Conservation (phyloP, 2,113 vertebrate genomes). For the Galemys pyrenaicus region DNA sequence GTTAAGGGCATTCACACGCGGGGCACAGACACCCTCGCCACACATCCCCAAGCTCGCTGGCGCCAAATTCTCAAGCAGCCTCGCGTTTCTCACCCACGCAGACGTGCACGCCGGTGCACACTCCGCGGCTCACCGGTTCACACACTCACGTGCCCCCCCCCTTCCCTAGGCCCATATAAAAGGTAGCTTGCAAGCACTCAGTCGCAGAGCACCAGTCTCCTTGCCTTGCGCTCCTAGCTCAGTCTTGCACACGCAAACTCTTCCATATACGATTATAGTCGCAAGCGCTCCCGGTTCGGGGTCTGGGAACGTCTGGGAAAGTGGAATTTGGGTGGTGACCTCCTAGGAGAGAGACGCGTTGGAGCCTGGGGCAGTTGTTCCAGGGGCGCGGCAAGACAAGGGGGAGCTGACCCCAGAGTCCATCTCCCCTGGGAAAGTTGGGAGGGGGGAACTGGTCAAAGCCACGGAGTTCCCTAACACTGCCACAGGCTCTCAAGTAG, state of each 20-base stretch:
- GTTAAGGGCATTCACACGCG: background rate
- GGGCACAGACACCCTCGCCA: background rate
- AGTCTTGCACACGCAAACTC: conserved; percentile 14
- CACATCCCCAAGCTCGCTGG: background rate
- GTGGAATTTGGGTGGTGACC: background rate
- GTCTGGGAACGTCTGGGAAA: background rate
- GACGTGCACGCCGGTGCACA: background rate
- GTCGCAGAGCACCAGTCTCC: conserved; percentile 8
- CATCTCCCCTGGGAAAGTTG: background rate
- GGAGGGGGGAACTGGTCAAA: background rate
- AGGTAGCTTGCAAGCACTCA: background rate
- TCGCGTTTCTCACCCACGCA: background rate
- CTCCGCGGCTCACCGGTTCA: background rate
- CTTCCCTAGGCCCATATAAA: background rate
- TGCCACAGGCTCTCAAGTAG: background rate
- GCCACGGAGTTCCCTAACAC: background rate
- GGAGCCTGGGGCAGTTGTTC: background rate
- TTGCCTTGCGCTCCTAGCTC: background rate
- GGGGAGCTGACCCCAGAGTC: background rate
- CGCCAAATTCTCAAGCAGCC: background rate
- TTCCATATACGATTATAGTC: background rate
- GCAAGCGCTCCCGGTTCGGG: background rate
- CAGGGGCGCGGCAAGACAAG: background rate
- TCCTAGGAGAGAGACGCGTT: background rate
- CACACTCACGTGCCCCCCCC: background rate